Base-by-base conservation (phyloP, 2,113 vertebrate genomes). In the Anarhynchus alexandrinus region DNA sequence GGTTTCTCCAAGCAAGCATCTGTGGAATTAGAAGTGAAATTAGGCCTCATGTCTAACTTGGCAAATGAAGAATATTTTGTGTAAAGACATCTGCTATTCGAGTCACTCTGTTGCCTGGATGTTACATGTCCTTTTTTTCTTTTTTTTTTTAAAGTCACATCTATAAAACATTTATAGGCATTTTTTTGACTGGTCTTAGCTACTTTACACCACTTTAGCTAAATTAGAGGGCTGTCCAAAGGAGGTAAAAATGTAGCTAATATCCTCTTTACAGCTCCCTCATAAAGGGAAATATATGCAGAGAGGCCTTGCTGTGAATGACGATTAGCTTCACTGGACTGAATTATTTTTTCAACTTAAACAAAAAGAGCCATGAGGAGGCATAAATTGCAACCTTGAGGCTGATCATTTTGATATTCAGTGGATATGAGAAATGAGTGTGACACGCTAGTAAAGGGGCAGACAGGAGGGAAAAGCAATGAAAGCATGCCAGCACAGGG, bases 11-110 rank as follows among this genome's bases (percentile, higher is more conserved):
- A 93, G 29, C 51, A 61, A 88, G 42, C 27, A 43, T 77, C 59
- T 90, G 73, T 65, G 62, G 54, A 92, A 90, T 77, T 72, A 94
- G 64, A 86, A 94, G 91, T 67, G 1, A 91, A 94, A 90, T n/a
- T 30, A 59, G 30, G 21, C 47, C 22, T 82, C 78, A 27, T 26
- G 52, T 26, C 69, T 82, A 65, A 92, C 47, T 92, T 86, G 83
- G 66, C 54, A 93, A 92, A 74, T 45, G 69, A 70, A 54, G 36
- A 69, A 15, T 78, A 47, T 72, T 93, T 78, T 62, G 58, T 70
- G 61, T 66, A 88, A 72, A 92, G 77, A 86, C 49, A 90, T 62
- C 45, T 88, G 55, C 32, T 72, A 2, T 83, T 92, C 22, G 80
- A 88, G 32, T 49, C 59, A 65, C 15, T 72, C 58, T 27, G 23